Base-by-base conservation (phyloP, 2,888 invertebrate species). In the Cheilosia soror region DNA sequence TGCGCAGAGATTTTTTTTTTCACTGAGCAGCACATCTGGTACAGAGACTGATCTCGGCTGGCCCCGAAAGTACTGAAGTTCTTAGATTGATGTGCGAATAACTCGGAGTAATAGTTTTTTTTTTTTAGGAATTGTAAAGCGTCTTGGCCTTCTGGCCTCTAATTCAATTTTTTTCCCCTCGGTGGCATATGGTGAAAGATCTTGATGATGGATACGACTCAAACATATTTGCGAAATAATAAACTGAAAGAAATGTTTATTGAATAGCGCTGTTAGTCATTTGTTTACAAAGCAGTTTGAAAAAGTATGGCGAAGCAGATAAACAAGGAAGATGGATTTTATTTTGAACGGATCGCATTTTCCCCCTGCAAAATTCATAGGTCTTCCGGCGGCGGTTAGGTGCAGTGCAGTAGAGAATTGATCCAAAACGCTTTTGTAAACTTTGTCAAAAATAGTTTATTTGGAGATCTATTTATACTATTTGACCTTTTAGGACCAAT, bases 91-190 rank as follows among this genome's bases (percentile, higher is more conserved):
- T 27, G 27, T 51, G 51, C 51, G 29, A 51, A 51, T 51, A 27
- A 27, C 2, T 20, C 20, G 20, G 20, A 20, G 9, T 1, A 5
- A 9, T 11, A 11, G 27, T 25, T 27, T 11, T 51, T 2, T 27
- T 51, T 4, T 4, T 6, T 9, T 27, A 4, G 2, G 4, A 11
- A 25, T 44, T 6, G 7, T 20, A 47, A 47, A 47, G 44, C 44
- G 44, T n/a, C 15, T 44, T 44, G 47, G 47, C 15, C 47, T 47
- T 47, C 15, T 47, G 47, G 47, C 47, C 47, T 47, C 47, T 47
- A 47, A 47, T 15, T 47, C 3, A 47, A 47, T 47, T 47, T 47
- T 20, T 20, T 47, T 3, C 15, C 44, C n/a, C n/a, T 44, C 47
- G 4, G 15, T 47, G 47, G 47, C 47, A 47, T 47, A 47, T 47